These are phyloP conservation scores for Aphidius colemani DNA, from an alignment of 2,888 invertebrate genomes.

Conservation along the genomic window DNA sequence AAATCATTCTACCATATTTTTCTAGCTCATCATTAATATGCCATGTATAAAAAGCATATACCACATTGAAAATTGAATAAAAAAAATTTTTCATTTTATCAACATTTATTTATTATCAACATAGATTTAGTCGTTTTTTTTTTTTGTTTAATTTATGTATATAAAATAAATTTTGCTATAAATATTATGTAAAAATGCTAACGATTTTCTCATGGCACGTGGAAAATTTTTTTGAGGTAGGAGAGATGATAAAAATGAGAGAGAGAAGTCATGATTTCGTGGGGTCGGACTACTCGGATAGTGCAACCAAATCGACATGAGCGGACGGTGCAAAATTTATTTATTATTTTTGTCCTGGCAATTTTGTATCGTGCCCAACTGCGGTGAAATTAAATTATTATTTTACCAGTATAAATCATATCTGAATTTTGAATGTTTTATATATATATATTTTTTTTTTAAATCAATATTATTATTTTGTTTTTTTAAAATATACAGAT, in stretches of 20 bases:
- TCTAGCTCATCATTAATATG: too few relatives aligned
- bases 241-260: conserved; percentile 20
- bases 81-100: neutral
- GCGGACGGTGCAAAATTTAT: conserved; percentile 54
- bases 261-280: conserved; percentile 17
- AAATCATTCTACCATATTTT: too few relatives aligned
- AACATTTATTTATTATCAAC: neutral
- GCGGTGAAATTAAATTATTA: conserved; percentile 61
- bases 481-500: neutral
- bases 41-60: too few relatives aligned
- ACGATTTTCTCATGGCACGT: conserved; percentile 38
- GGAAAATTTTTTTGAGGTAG: conserved; percentile 30
- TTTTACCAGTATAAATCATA: conserved; percentile 58
- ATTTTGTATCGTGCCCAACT: conserved; percentile 57
- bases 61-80: too few relatives aligned
- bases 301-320: conserved; percentile 50
- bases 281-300: conserved; percentile 24
- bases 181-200: conserved; percentile 36
- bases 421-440: conserved; percentile 30
- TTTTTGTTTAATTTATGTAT: conserved; percentile 16
- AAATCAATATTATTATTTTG: conserved; percentile 4
- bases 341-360: conserved; percentile 60
- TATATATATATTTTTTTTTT: conserved; percentile 25
- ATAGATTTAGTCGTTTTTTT: neutral
- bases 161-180: conserved; percentile 27